A percentile compares a stretch with the other conserved stretches of the same genome.
Evolutionary conservation across 1,140 invertebrate genomes (phyloP).

Genomic region (Pseudomyrmex dendroicus): DNA sequence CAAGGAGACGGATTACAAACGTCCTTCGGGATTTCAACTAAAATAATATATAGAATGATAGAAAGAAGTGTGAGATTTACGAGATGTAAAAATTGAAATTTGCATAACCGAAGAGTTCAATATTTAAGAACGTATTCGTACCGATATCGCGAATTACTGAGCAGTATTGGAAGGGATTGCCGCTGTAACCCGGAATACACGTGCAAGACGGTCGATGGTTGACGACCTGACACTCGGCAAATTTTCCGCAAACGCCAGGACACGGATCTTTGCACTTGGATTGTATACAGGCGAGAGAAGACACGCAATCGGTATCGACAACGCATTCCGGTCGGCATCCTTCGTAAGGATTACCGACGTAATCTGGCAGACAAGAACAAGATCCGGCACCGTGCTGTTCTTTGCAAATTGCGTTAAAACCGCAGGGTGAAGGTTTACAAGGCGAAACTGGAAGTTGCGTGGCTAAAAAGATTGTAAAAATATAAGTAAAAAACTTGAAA

Average conservation of each 20-base stretch:
- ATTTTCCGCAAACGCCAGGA: conserved; percentile 86
- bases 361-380: conserved; percentile 85
- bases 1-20: conserved; percentile 92
- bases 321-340: conserved; percentile 86
- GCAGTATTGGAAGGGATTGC: conserved; percentile 88
- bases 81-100: neutral
- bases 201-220: conserved; percentile 88
- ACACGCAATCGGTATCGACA: conserved; percentile 85
- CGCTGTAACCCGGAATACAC: conserved; percentile 88
- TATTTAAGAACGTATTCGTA: conserved; percentile 32
- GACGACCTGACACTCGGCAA: conserved; percentile 88
- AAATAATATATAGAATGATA: conserved; percentile 15
- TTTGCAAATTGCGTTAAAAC: conserved; percentile 84
- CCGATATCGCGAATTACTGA: conserved; percentile 43
- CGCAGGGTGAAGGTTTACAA: conserved; percentile 84
- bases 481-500: neutral
- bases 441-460: conserved; percentile 74
- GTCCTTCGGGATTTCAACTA: conserved; percentile 78
- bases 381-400: conserved; percentile 79
- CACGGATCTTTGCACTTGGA: conserved; percentile 85
- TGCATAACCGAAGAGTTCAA: neutral
- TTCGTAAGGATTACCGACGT: conserved; percentile 86
- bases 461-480: conserved; percentile 71
- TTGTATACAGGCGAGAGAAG: conserved; percentile 82
- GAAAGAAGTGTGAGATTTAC: neutral